Conservation (phyloP, 1,140 invertebrate genomes). For the Aphis gossypii region DNA sequence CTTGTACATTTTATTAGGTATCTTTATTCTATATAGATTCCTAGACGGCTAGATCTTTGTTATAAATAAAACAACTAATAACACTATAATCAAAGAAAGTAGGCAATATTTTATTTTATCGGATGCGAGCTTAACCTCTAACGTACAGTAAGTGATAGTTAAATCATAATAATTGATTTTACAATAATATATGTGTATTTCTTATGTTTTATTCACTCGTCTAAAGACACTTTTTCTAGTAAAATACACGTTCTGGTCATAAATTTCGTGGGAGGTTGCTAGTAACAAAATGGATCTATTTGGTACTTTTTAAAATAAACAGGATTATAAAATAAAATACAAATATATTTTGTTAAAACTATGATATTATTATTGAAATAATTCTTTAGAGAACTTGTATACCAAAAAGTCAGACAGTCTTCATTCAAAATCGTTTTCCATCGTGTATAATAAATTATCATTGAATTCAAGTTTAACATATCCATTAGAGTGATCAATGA, state of each 20-base stretch:
- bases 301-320: not conserved
- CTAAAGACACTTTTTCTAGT: not conserved
- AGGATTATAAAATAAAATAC: not conserved
- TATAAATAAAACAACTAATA: not conserved
- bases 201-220: not conserved
- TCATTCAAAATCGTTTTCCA: not conserved
- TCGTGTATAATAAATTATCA: too few relatives aligned
- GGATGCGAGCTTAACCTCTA: too few relatives aligned
- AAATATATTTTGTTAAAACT: not conserved
- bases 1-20: not conserved
- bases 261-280: not conserved
- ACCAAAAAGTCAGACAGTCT: not conserved
- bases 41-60: too few relatives aligned
- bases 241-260: not conserved
- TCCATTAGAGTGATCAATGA: too few relatives aligned
- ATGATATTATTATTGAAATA: not conserved
- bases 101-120: too few relatives aligned
- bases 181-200: not conserved
- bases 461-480: too few relatives aligned
- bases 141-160: too few relatives aligned
- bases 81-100: too few relatives aligned
- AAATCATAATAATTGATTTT: not conserved
- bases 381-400: not conserved
- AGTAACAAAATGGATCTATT: not conserved
- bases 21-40: too few relatives aligned